Percentiles rank a stretch among this genome's conserved stretches.
phyloP scores from a whole-genome alignment of 2,888 invertebrate genomes.

The Hecatera dysodea region DNA sequence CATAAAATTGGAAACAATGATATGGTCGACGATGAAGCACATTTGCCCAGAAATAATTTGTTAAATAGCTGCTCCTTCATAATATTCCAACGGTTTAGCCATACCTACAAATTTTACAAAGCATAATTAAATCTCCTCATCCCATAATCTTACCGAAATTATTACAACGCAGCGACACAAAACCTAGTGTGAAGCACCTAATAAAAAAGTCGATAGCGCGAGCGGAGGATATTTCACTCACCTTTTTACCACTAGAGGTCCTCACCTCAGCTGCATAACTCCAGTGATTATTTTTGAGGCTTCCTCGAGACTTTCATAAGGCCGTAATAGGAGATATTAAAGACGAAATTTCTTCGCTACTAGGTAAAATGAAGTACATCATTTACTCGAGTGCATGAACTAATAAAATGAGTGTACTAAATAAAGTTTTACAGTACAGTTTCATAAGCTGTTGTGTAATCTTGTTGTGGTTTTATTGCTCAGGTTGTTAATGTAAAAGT shows the following conservation, averaged over 20 bases:
- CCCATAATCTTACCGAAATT: not conserved
- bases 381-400: constrained; percentile 15
- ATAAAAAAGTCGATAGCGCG: constrained; percentile 28
- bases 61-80: too few species aligned
- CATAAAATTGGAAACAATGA: too few species aligned
- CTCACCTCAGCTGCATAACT: constrained; percentile 35
- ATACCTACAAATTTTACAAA: too few species aligned
- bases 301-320: constrained; percentile 34
- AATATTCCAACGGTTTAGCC: too few species aligned
- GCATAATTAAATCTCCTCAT: too few species aligned
- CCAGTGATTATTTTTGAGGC: constrained; percentile 40
- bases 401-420: constrained; percentile 31
- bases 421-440: constrained; percentile 13
- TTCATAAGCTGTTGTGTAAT: constrained; percentile 36
- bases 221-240: constrained; percentile 33
- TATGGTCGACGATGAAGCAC: too few species aligned
- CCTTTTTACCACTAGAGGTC: constrained; percentile 18
- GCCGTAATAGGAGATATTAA: constrained; percentile 40
- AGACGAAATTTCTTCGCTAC: not conserved
- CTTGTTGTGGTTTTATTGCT: constrained; percentile 23
- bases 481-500: not conserved
- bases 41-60: too few species aligned
- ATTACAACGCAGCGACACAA: constrained; percentile 14
- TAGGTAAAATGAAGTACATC: constrained; percentile 17
- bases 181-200: constrained; percentile 28